These are phyloP conservation scores for Chrysolina americana DNA, from an alignment of 2,888 invertebrate genomes.

Conservation along the genomic window DNA sequence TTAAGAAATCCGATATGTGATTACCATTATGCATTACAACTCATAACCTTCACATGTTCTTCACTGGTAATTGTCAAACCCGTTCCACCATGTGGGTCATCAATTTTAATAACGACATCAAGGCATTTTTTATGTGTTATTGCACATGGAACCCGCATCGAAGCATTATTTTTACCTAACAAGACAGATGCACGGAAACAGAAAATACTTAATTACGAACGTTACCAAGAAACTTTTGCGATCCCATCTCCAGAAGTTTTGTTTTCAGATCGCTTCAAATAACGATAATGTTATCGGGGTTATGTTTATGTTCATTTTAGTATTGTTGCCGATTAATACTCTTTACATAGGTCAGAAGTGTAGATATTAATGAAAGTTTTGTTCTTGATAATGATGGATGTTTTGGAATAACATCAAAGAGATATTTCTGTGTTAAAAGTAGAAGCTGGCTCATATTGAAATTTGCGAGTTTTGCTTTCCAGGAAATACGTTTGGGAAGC, in stretches of 20 bases:
- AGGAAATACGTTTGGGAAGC: no score
- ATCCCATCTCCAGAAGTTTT: not conserved
- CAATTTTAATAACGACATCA: constrained; percentile 13
- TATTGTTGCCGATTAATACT: constrained; percentile 3
- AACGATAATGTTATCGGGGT: constrained; percentile 13
- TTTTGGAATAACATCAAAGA: not conserved
- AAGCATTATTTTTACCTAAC: constrained; percentile 6
- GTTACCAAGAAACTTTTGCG: not conserved
- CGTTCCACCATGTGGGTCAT: constrained; percentile 18
- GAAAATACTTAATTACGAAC: not conserved
- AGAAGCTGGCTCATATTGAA: no score
- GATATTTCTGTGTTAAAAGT: no score
- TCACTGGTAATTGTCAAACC: constrained; percentile 1
- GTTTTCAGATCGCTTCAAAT: not conserved
- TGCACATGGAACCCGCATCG: constrained; percentile 30
- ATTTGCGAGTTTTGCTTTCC: no score
- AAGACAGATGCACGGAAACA: constrained; percentile 23
- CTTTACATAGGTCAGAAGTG: not conserved
- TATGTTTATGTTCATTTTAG: constrained; percentile 4
- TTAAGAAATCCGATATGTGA: not conserved
- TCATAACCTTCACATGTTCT: constrained; percentile 17
- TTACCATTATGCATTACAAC: not conserved
- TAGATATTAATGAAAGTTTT: not conserved
- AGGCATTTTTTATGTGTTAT: constrained; percentile 11
- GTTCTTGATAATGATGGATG: not conserved